Evolutionary conservation across 2,797 vertebrate species (phyloP), one percentile per base, ranked within the genome.

Genomic region (Lagorchestes hirsutus): DNA sequence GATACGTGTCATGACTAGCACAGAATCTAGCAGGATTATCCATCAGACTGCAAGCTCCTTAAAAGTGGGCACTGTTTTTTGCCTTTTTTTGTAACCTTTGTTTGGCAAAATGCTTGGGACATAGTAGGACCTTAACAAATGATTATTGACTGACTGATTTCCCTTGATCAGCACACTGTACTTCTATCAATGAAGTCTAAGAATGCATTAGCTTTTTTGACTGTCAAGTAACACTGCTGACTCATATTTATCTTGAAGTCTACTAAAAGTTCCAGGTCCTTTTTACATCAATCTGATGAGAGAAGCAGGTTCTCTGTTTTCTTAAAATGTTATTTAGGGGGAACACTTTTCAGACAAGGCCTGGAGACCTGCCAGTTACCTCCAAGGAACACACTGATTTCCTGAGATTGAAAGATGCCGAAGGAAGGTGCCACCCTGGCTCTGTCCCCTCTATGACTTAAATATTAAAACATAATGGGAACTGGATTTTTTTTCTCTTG

Each of bases 231-330:
- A 27, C 74, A 46, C 40, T 46, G 8, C n/a, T 82, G 74, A 46
- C 67, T 74, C 40, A 82, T 40, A 82, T 24, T 82, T 22, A 46
- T 82, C 74, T 82, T 46, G 40, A 82, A 82, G 34, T 82, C 74
- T 9, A 46, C 74, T 27, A 46, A 46, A 82, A 82, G 1, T 46
- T 82, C 18, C 22, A 82, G 40, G 74, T 46, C 74, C 74, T 46
- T 82, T 46, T 82, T 12, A 82, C 40, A 82, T 82, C 24, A 46
- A 82, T 46, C 40, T 82, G 74, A 40, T 93, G 97, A 97, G 96
- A 94, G 95, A 97, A 82, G 97, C 95, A 90, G 95, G 93, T 92
- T 96, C 92, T 57, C 46, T n/a, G n/a, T 90, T 59, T 28, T 29
- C 50, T 59, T 8, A 54, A 91, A 82, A 59, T 58, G 87, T 82